Evolutionary conservation across 2,113 vertebrate species (phyloP).

Genomic region (Phylloscopus whistleri): DNA sequence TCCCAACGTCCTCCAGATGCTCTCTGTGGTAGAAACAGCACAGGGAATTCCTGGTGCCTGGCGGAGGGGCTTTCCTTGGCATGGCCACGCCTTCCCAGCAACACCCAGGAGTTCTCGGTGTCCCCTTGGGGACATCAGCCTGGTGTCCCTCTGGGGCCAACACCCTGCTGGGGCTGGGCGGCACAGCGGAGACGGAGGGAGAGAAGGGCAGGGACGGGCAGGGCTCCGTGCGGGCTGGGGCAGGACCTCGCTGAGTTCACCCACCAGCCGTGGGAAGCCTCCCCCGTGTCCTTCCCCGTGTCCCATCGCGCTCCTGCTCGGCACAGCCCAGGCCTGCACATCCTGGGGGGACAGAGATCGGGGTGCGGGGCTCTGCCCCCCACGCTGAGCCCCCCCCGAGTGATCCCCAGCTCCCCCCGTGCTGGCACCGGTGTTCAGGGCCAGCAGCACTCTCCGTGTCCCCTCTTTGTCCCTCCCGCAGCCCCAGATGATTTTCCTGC

Average conservation of each 20-base stretch:
- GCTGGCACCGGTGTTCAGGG: neutral
- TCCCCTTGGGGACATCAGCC: neutral
- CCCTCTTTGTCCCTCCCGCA: slow-evolving; percentile 36
- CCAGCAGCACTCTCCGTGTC: neutral
- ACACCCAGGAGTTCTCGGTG: neutral
- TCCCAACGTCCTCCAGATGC: neutral
- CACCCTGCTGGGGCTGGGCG: neutral
- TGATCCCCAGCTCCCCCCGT: neutral
- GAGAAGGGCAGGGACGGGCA: neutral
- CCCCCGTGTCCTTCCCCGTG: neutral
- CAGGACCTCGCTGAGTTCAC: neutral
- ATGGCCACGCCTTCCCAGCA: rapidly evolving
- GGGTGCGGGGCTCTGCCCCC: neutral
- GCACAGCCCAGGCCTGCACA: neutral
- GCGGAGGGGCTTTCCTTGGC: neutral
- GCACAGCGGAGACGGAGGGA: rapidly evolving
- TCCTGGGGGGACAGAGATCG: rapidly evolving
- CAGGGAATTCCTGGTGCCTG: neutral
- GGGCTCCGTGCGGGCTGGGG: neutral
- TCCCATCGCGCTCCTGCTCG: neutral
- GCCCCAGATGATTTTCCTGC: slow-evolving; percentile 89
- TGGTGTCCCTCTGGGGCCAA: neutral
- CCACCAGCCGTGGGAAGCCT: rapidly evolving
- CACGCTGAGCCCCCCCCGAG: rapidly evolving
- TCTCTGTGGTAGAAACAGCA: neutral